Conservation (phyloP, 2,888 invertebrate genomes). For the Agonopterix heracliana region DNA sequence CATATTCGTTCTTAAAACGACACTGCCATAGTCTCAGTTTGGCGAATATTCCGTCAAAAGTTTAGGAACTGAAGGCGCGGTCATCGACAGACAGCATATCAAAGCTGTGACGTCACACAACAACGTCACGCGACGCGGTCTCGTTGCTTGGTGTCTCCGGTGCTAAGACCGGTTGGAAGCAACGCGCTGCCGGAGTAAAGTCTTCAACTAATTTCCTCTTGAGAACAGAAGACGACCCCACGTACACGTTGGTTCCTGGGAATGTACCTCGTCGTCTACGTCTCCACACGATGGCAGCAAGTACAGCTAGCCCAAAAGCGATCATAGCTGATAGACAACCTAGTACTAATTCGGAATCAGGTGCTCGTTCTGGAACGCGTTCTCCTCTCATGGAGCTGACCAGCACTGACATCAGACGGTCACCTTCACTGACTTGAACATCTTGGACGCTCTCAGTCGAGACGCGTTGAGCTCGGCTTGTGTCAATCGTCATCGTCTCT, state of each 20-base stretch:
- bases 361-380: constrained; percentile 66
- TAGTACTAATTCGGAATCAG: constrained; percentile 74
- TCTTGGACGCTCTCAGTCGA: constrained; percentile 80
- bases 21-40: constrained; percentile 36
- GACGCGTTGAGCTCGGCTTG: constrained; percentile 78
- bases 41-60: constrained; percentile 42
- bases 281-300: constrained; percentile 74
- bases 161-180: constrained; percentile 77
- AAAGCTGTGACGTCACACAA: constrained; percentile 81
- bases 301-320: constrained; percentile 65
- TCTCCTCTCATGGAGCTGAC: constrained; percentile 79
- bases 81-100: constrained; percentile 75
- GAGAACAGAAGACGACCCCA: constrained; percentile 76
- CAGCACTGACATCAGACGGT: constrained; percentile 77
- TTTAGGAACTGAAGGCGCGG: constrained; percentile 76
- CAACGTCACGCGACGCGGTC: constrained; percentile 68
- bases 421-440: constrained; percentile 74
- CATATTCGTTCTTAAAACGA: constrained; percentile 24
- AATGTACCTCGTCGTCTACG: constrained; percentile 73
- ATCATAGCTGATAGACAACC: constrained; percentile 78
- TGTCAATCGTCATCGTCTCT: constrained; percentile 80
- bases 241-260: constrained; percentile 77
- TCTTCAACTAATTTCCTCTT: constrained; percentile 79
- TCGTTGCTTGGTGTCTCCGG: constrained; percentile 65
- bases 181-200: constrained; percentile 66